Evolutionary conservation across 2,797 vertebrate genomes (phyloP), one percentile per base, ranked within the genome.

Genomic region (Erethizon dorsatum): DNA sequence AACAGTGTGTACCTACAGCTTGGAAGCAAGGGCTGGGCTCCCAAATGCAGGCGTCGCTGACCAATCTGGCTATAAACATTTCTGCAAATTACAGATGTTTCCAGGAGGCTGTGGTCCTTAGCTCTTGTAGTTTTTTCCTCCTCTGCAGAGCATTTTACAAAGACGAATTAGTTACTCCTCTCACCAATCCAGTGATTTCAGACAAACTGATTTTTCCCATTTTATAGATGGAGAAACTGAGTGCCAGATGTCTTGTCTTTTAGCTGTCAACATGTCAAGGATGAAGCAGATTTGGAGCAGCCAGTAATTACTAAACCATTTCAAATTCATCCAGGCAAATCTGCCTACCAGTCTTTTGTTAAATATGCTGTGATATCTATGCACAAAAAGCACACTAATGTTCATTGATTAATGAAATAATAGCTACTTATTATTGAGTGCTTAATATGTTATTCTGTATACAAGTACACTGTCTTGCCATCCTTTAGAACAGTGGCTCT

Each of bases 171-270:
- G 84, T 88, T 69, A 78, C 67, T 83, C 41, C 37, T 92, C 20
- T 94, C 50, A 86, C 22, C 9, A 87, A 47, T 10, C 31, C 14
- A 14, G 1, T 41, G 15, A 90, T 84, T 93, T 93, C 52, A 77
- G 61, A 13, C 5, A 86, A 28, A 45, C 33, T n/a, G 8, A 71
- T 78, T n/a, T 94, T 83, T 20, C 93, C 95, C 85, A 89, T 95
- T 97, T 95, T 91, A 63, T 86, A 90, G 94, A 91, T 83, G 37
- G 69, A 86, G 33, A 96, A 91, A 97, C 88, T 95, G 88, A 96
- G 69, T 56, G 18, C 28, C 54, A 93, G 67, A 13, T 65, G 22
- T 82, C 52, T 85, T 69, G 13, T 37, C 13, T 90, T 94, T 90
- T 65, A 52, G 54, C 33, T 41, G 5, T 84, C 50, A 85, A 52